Evolutionary conservation across 2,888 invertebrate species (phyloP).

Genomic region (Mechanitis messenoides): DNA sequence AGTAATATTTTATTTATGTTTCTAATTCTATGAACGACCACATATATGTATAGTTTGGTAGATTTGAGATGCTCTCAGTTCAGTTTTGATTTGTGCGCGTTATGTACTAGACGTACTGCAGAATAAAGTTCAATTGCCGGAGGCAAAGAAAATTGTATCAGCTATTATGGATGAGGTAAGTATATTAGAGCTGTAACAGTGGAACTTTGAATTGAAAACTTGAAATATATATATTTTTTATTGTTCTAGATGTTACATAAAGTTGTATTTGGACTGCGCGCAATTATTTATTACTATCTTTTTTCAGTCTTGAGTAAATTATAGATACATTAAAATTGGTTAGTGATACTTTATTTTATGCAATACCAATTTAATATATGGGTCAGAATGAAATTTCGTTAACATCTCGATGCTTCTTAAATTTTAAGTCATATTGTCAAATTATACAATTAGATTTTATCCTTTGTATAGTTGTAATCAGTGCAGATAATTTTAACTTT

Average conservation of each 20-base stretch:
- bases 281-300: neutral
- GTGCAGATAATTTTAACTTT: too few species aligned
- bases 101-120: conserved; percentile 2
- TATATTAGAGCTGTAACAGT: neutral
- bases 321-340: neutral
- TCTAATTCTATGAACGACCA: neutral
- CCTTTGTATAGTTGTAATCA: too few species aligned
- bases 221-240: neutral
- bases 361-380: neutral
- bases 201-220: too few species aligned
- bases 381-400: neutral
- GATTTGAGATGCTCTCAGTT: neutral
- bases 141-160: neutral
- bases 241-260: neutral
- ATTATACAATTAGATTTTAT: too few species aligned
- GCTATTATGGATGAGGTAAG: neutral
- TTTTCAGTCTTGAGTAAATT: neutral
- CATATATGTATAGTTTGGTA: neutral
- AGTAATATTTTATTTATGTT: neutral
- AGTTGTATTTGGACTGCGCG: too few species aligned
- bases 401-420: neutral
- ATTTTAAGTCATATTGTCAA: neutral
- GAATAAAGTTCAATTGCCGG: neutral
- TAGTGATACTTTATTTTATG: neutral
- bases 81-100: conserved; percentile 6